Percentiles rank a stretch among this genome's conserved stretches.
These are phyloP conservation scores for Leptinotarsa rubiginosa DNA, from an alignment of 2,888 invertebrate genomes.

Conservation along the genomic window DNA sequence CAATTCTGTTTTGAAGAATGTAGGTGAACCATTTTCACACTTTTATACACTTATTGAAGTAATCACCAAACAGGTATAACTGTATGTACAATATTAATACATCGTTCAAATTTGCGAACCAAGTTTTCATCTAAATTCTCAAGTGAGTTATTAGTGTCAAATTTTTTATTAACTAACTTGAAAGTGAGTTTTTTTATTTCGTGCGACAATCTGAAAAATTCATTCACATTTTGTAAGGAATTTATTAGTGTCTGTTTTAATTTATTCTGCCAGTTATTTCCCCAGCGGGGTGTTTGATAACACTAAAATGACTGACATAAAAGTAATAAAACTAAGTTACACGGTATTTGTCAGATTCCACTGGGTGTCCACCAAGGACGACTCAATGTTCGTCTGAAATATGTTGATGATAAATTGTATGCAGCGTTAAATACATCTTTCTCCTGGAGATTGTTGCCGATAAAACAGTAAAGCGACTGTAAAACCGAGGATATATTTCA, in stretches of 20 bases:
- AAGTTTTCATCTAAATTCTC: no score
- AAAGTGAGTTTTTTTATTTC: constrained; percentile 13
- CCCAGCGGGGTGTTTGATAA: constrained; percentile 46
- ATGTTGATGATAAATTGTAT: constrained; percentile 48
- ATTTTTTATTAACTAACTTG: background rate
- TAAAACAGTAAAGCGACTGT: constrained; percentile 36
- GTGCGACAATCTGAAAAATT: constrained; percentile 42
- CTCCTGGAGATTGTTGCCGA: constrained; percentile 32
- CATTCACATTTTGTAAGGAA: constrained; percentile 30
- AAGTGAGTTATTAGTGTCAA: no score
- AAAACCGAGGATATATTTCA: constrained; percentile 34
- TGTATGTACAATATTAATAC: no score
- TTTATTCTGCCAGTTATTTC: constrained; percentile 50
- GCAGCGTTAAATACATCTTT: constrained; percentile 45
- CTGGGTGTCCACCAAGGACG: constrained; percentile 42
- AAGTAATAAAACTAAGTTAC: constrained; percentile 41
- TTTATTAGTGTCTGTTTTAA: constrained; percentile 45
- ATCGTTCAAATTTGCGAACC: no score
- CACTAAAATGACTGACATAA: constrained; percentile 41
- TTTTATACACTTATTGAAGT: no score
- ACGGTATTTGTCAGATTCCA: constrained; percentile 41
- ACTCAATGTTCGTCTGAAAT: constrained; percentile 41
- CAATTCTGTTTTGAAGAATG: no score
- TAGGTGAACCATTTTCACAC: no score
- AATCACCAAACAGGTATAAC: no score